Base-by-base conservation (phyloP, 1,140 invertebrate species). In the Magallana angulata region DNA sequence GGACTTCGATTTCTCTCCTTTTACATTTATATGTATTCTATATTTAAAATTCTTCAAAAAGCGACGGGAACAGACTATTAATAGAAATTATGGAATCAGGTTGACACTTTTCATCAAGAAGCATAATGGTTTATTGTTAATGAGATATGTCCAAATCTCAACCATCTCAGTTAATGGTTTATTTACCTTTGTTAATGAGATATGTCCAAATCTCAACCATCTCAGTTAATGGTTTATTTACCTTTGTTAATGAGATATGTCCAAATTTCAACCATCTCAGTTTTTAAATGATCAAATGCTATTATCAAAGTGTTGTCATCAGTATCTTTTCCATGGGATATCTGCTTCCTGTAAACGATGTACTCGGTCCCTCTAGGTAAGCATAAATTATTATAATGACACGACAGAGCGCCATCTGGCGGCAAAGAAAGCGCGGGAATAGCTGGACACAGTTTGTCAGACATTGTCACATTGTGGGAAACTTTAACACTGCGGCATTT, bases 161-260 rank as follows among this genome's bases (percentile, higher is more conserved):
- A 82, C 81, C 81, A 58, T 56, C 14, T 58, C 18, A 8, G 48
- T 57, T 18, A 24, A 24, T 24, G 24, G 24, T 24, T 24, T 24
- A 48, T 48, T 48, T 57, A 82, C 81, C 57, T 57, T 82, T 82
- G 48, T 57, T n/a, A 7, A 58, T 16, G n/a, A 82, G 9, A 82
- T 57, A 82, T 57, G 9, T 82, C 81, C 81, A 82, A n/a, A 58
- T 58, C 24, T 82, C 81, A 8, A 82, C 81, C 81, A 58, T 56
- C 14, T 58, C 18, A 8, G 48, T 57, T 18, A 24, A 24, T 24
- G 24, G 24, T 24, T 24, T 24, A 48, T 48, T 48, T 57, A 82
- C 81, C 57, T 57, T 82, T 82, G 48, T 57, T n/a, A 7, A 58
- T 16, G n/a, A 82, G 9, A 82, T 57, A 82, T 57, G 9, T 82